Conservation (phyloP, 1,140 invertebrate genomes). For the Saccostrea glomerata region DNA sequence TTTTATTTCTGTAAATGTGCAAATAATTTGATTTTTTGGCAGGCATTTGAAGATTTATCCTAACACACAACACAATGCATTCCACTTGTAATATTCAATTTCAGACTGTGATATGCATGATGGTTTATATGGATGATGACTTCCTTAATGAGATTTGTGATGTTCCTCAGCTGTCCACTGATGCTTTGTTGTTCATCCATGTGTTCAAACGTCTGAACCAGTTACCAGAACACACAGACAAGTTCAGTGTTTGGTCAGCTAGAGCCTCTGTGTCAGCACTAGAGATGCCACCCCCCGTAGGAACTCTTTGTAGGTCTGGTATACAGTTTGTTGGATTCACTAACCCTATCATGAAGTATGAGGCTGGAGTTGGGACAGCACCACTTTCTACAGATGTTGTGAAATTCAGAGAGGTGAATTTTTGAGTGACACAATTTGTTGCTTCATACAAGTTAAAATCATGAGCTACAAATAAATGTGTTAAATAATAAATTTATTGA, state of each 20-base stretch:
- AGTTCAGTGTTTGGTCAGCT: conserved; percentile 54
- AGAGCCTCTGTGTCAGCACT: conserved; percentile 57
- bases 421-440: no score
- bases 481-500: no score
- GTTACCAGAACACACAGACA: conserved; percentile 43
- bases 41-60: no score
- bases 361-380: conserved; percentile 58
- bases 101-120: conserved; percentile 46
- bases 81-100: no score
- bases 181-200: conserved; percentile 55
- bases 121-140: conserved; percentile 52
- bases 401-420: conserved; percentile 16
- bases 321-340: conserved; percentile 58
- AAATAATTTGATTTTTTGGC: no score
- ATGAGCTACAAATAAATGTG: no score
- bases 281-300: conserved; percentile 54
- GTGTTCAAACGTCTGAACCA: conserved; percentile 62
- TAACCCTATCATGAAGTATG: conserved; percentile 60
- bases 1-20: no score
- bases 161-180: conserved; percentile 50
- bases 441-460: no score
- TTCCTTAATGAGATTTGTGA: conserved; percentile 59
- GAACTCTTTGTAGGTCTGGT: conserved; percentile 58
- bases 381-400: conserved; percentile 38
- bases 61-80: no score